A percentile compares a stretch with the other conserved stretches of the same genome.
phyloP scores from a whole-genome alignment of 1,140 invertebrate species.

The Papilio polyxenes region DNA sequence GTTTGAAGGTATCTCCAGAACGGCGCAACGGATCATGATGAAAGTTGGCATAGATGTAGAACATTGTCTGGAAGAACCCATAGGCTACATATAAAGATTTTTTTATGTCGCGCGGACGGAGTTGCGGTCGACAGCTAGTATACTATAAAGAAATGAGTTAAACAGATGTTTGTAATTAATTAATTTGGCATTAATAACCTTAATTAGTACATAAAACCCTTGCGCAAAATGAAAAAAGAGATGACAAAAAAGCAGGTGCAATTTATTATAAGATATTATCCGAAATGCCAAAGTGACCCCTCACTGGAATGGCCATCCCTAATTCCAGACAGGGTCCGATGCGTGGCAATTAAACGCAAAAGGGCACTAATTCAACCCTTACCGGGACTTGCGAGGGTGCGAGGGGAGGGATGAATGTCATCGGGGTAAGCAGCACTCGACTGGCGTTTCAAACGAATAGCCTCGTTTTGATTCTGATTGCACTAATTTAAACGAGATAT shows the following conservation, averaged over 20 bases:
- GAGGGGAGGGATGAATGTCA: slow-evolving; percentile 12
- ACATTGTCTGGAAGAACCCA: too few relatives aligned
- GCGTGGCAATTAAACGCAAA: slow-evolving; percentile 22
- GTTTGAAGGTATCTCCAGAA: too few relatives aligned
- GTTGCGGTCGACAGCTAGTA: not conserved
- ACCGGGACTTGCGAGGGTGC: not conserved
- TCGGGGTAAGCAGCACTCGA: not conserved
- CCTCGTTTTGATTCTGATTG: slow-evolving; percentile 10
- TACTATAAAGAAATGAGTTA: not conserved
- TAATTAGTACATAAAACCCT: not conserved
- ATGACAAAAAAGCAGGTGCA: slow-evolving; percentile 17
- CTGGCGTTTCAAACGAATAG: slow-evolving; percentile 15
- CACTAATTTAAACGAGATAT: slow-evolving; percentile 15
- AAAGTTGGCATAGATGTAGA: too few relatives aligned
- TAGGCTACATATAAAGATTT: too few relatives aligned
- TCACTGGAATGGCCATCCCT: slow-evolving; percentile 17
- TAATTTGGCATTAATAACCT: not conserved
- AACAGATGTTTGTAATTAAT: not conserved
- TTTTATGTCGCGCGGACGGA: too few relatives aligned
- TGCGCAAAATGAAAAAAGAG: not conserved
- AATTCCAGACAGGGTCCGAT: not conserved
- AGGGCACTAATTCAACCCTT: slow-evolving; percentile 25
- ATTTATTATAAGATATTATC: slow-evolving; percentile 21
- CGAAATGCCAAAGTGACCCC: slow-evolving; percentile 20
- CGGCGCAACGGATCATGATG: too few relatives aligned